Percentiles rank a stretch among this genome's conserved stretches.
Conservation (phyloP, 2,113 vertebrate genomes). For the Chitala chitala region DNA sequence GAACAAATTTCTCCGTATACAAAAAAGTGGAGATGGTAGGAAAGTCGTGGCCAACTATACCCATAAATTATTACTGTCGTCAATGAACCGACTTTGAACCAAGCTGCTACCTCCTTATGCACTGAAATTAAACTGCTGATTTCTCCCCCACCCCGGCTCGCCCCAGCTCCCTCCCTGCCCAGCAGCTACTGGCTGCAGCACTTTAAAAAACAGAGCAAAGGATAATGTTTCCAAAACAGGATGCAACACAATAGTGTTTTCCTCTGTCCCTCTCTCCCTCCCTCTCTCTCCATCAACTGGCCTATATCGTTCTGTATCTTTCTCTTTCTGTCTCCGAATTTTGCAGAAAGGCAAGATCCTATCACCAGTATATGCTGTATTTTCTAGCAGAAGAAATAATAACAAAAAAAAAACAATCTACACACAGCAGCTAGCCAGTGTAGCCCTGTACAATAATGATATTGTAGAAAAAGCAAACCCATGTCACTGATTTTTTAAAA, state of each 20-base stretch:
- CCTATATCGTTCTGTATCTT: too few species aligned
- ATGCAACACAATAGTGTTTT: constrained; percentile 41
- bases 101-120: constrained; percentile 7
- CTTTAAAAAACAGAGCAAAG: constrained; percentile 23
- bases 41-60: background rate
- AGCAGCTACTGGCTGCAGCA: background rate
- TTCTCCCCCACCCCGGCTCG: background rate
- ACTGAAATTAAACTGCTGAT: constrained; percentile 5
- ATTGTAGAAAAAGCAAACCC: too few species aligned
- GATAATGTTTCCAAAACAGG: constrained; percentile 44
- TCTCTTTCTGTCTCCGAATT: constrained; percentile 6
- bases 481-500: too few species aligned
- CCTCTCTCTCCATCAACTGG: constrained; percentile 10
- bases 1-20: constrained; percentile 1
- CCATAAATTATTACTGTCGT: constrained; percentile 21
- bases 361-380: too few species aligned
- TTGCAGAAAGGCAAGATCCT: constrained; percentile 7
- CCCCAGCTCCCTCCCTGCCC: background rate
- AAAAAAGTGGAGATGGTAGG: background rate
- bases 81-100: constrained; percentile 25
- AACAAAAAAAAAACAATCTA: too few species aligned
- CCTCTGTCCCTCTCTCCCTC: constrained; percentile 36
- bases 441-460: too few species aligned
- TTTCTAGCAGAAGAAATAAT: too few species aligned
- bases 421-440: too few species aligned